Evolutionary conservation across 2,797 vertebrate genomes (phyloP).

Genomic region (Prunella strophiata): DNA sequence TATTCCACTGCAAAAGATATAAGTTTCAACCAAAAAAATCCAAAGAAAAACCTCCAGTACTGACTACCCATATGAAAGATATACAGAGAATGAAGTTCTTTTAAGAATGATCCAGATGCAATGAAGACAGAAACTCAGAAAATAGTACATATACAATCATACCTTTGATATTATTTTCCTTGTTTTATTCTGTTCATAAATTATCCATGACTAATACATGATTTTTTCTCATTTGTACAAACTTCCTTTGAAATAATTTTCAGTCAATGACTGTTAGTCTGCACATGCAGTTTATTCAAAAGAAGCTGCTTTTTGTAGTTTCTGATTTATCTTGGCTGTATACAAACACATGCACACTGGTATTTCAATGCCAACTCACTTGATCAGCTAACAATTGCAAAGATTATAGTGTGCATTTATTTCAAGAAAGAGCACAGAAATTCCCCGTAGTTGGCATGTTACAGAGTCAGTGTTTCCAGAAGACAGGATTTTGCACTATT

Average conservation of each 20-base stretch:
- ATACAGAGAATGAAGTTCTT: neutral
- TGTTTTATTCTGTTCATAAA: neutral
- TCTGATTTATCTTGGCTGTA: neutral
- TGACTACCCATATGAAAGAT: neutral
- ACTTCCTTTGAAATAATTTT: slow-evolving; percentile 2
- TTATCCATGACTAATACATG: neutral
- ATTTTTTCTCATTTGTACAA: neutral
- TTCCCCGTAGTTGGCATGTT: fast-evolving
- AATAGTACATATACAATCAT: neutral
- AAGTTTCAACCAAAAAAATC: neutral
- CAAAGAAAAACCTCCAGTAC: neutral
- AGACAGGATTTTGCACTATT: neutral
- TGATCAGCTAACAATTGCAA: neutral
- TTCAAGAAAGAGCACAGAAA: neutral
- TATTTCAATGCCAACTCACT: neutral
- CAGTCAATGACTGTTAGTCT: neutral
- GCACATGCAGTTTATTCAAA: neutral
- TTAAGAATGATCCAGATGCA: neutral
- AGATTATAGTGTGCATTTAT: neutral
- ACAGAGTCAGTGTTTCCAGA: neutral
- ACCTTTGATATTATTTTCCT: neutral
- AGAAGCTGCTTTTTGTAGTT: neutral
- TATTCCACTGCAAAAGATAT: neutral
- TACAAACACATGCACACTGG: neutral
- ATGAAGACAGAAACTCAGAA: neutral